Conservation (phyloP, 2,888 invertebrate genomes). For the Argynnis bischoffii region DNA sequence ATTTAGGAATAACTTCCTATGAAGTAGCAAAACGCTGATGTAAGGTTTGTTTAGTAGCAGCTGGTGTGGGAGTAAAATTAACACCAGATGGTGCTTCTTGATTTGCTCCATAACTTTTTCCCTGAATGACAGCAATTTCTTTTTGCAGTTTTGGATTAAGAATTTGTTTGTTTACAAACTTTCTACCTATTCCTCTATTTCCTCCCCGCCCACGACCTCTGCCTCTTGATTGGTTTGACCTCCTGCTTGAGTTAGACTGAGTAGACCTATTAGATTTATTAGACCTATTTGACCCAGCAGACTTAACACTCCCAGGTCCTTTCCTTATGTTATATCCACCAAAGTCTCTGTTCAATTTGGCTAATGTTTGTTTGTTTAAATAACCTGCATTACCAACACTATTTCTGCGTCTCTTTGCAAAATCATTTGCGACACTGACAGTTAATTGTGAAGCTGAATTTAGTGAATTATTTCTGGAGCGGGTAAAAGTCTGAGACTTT, state of each 20-base stretch:
- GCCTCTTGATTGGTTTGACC: slow-evolving; percentile 52
- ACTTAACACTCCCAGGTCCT: slow-evolving; percentile 73
- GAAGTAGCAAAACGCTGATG: slow-evolving; percentile 74
- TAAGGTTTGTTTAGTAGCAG: slow-evolving; percentile 67
- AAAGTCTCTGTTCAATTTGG: slow-evolving; percentile 66
- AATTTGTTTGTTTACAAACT: slow-evolving; percentile 68
- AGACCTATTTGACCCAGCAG: slow-evolving; percentile 68
- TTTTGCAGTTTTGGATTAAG: slow-evolving; percentile 71
- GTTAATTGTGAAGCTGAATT: slow-evolving; percentile 67
- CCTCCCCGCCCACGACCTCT: slow-evolving; percentile 66
- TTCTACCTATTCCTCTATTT: slow-evolving; percentile 62
- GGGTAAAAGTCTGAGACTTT: slow-evolving; percentile 73
- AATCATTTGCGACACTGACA: slow-evolving; percentile 76
- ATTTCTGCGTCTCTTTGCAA: slow-evolving; percentile 67
- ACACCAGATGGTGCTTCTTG: slow-evolving; percentile 46
- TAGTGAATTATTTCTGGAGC: slow-evolving; percentile 72
- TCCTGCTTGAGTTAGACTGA: slow-evolving; percentile 56
- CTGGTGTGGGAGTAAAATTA: slow-evolving; percentile 68
- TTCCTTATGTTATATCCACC: slow-evolving; percentile 62
- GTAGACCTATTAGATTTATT: slow-evolving; percentile 34
- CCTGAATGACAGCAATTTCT: slow-evolving; percentile 75
- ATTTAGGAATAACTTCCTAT: slow-evolving; percentile 36
- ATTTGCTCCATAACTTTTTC: slow-evolving; percentile 55
- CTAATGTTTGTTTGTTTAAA: slow-evolving; percentile 66
- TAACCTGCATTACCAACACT: slow-evolving; percentile 69